Evolutionary conservation across 2,113 vertebrate genomes (phyloP).

Genomic region (Pelobates fuscus): DNA sequence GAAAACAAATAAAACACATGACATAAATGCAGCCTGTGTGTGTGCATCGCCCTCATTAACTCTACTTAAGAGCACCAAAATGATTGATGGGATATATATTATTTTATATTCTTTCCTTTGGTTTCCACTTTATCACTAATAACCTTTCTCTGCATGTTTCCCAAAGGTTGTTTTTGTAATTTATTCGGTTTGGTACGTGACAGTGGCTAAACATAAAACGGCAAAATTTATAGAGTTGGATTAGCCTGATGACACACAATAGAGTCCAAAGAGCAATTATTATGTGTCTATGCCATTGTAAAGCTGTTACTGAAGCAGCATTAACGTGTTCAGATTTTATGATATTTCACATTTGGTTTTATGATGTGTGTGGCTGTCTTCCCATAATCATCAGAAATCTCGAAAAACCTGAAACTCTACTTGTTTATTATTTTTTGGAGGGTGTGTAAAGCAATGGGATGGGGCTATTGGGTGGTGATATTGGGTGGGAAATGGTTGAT

Average conservation of each 20-base stretch:
- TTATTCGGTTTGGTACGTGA: constrained; percentile 44
- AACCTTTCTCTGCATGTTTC: constrained; percentile 38
- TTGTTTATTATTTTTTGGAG: constrained; percentile 9
- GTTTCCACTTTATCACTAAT: constrained; percentile 41
- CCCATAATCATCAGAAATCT: constrained; percentile 69
- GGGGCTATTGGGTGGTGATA: no score
- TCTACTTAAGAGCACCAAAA: no score
- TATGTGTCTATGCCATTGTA: constrained; percentile 62
- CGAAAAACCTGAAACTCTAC: background rate
- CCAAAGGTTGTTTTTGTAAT: constrained; percentile 57
- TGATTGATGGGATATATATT: no score
- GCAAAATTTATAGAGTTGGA: constrained; percentile 61
- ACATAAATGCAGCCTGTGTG: no score
- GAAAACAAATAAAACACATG: no score
- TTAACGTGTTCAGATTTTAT: constrained; percentile 73
- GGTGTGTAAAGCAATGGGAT: background rate
- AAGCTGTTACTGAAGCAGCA: constrained; percentile 66
- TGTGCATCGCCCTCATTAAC: no score
- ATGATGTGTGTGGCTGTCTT: constrained; percentile 67
- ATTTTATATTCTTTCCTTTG: background rate
- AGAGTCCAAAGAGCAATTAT: constrained; percentile 74
- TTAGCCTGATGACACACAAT: constrained; percentile 67
- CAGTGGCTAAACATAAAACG: constrained; percentile 59
- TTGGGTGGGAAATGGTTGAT: no score
- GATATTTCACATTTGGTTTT: constrained; percentile 75